Percentiles rank a stretch among this genome's conserved stretches.
These are phyloP conservation scores for Pomatorhinus ruficollis DNA, from an alignment of 2,113 vertebrate species.

Conservation along the genomic window DNA sequence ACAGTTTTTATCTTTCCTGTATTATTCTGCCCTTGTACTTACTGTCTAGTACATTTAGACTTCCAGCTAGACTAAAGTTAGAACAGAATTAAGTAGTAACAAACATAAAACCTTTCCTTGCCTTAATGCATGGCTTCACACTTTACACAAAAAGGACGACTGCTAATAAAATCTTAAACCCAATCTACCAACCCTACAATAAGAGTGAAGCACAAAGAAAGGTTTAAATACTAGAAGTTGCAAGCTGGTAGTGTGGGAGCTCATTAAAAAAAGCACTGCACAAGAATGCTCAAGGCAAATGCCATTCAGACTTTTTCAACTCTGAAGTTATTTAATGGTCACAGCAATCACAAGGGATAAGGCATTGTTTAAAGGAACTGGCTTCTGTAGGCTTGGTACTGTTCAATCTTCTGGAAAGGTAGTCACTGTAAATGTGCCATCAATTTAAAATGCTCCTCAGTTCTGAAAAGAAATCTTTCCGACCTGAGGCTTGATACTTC, in stretches of 20 bases:
- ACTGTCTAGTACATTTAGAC: neutral
- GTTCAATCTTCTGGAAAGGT: constrained; percentile 52
- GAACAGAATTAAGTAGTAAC: neutral
- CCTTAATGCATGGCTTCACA: neutral
- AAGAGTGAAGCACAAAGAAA: neutral
- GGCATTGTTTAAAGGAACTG: constrained; percentile 31
- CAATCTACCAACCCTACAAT: neutral
- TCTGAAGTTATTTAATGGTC: constrained; percentile 52
- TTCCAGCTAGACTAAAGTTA: neutral
- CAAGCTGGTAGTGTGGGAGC: neutral
- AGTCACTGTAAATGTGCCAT: constrained; percentile 23
- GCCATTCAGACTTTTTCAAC: constrained; percentile 40
- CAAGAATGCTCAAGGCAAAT: constrained; percentile 58
- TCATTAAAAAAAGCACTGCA: constrained; percentile 47
- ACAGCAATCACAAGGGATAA: constrained; percentile 55
- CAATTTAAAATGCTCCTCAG: constrained; percentile 37
- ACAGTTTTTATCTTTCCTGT: neutral
- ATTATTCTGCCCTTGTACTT: neutral
- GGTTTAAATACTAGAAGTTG: neutral
- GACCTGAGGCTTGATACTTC: neutral
- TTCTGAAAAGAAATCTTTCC: constrained; percentile 17
- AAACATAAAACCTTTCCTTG: neutral
- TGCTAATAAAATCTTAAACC: neutral
- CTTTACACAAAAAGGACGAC: neutral
- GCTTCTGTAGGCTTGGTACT: constrained; percentile 42